These are phyloP conservation scores for Malaclemys terrapin DNA, from an alignment of 2,113 vertebrate species.

Conservation along the genomic window DNA sequence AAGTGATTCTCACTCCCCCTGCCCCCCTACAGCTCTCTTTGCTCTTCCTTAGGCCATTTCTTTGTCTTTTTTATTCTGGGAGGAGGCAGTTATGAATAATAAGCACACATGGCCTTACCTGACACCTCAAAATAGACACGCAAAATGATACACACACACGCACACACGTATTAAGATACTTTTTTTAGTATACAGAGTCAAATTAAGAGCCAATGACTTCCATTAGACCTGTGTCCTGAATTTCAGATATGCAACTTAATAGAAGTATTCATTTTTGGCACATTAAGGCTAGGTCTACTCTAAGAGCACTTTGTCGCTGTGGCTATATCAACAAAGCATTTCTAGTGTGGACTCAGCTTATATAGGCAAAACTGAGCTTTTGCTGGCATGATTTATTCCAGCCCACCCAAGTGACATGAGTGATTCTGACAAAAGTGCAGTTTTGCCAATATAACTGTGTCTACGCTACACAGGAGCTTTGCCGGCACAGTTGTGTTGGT, in stretches of 20 bases:
- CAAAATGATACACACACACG: slow-evolving; percentile 12
- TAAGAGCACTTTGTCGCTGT: not conserved
- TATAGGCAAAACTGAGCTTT: not conserved
- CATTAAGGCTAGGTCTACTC: not conserved
- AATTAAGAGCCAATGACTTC: not conserved
- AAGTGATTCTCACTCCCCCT: slow-evolving; percentile 33
- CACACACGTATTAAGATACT: not conserved
- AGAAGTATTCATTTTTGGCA: not conserved
- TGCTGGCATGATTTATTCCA: not conserved
- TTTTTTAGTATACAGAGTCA: not conserved
- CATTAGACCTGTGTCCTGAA: not conserved
- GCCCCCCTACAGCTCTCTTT: slow-evolving; percentile 56
- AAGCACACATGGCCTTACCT: slow-evolving; percentile 60
- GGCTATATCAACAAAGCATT: not conserved
- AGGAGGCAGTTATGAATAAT: slow-evolving; percentile 58
- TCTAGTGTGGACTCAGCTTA: not conserved
- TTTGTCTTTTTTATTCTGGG: slow-evolving; percentile 30
- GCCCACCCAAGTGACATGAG: not conserved
- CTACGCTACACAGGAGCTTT: not conserved
- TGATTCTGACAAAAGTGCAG: not conserved
- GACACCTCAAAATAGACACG: slow-evolving; percentile 66
- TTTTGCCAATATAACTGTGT: not conserved
- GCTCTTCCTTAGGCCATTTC: slow-evolving; percentile 64
- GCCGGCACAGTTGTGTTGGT: not conserved
- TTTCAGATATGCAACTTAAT: not conserved